Evolutionary conservation across 92 coral and sea anemone species (phyloP).

Genomic region (Phenganax subtilis): DNA sequence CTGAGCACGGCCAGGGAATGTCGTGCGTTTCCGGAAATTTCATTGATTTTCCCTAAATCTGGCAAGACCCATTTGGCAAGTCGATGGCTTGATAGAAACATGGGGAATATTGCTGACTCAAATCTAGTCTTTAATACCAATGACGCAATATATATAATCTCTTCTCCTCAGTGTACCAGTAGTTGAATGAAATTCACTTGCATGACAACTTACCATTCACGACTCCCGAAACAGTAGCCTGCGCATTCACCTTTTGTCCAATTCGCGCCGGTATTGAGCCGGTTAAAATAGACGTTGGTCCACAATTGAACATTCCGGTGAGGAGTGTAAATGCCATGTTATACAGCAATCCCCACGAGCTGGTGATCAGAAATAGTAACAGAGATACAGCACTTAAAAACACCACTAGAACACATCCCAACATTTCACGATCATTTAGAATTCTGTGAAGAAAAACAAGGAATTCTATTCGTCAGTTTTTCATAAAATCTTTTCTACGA

Average conservation of each 20-base stretch:
- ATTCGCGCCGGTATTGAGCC: constrained; percentile 93
- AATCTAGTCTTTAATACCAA: no score
- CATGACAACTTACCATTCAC: constrained; percentile 65
- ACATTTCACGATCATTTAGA: constrained; percentile 64
- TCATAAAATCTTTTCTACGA: no score
- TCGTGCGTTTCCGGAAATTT: no score
- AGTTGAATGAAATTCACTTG: background rate
- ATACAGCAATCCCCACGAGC: constrained; percentile 63
- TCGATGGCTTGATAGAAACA: no score
- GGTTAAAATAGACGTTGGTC: constrained; percentile 79
- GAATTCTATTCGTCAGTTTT: background rate
- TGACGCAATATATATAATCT: background rate
- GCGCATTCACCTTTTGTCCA: constrained; percentile 85
- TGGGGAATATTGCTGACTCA: no score
- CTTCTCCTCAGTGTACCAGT: background rate
- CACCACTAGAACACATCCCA: constrained; percentile 67
- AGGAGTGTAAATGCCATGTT: constrained; percentile 74
- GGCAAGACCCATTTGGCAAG: no score
- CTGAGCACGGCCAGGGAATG: no score
- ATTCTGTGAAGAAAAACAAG: constrained; percentile 42
- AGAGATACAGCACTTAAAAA: constrained; percentile 74
- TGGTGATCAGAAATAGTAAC: constrained; percentile 72
- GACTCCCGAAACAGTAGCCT: constrained; percentile 93
- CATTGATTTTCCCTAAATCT: no score
- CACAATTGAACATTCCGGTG: constrained; percentile 97